Conservation (phyloP, 2,888 invertebrate species). For the Branchipolynoe longqiensis region DNA sequence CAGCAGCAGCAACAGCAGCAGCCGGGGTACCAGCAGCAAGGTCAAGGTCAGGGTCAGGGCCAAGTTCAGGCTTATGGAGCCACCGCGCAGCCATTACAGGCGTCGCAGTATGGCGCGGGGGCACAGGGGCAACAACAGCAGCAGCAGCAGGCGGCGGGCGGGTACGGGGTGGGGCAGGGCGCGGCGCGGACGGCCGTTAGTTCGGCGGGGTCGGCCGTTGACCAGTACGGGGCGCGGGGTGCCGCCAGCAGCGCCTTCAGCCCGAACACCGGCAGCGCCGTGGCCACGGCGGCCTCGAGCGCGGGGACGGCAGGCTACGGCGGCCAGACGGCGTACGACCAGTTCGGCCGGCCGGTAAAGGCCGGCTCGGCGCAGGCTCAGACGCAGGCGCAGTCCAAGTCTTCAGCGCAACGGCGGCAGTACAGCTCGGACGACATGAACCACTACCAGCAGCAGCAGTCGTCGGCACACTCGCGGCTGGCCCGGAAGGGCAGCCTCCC, state of each 20-base stretch:
- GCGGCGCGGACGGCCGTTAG: neutral
- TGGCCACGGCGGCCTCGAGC: neutral
- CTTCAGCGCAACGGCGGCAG: neutral
- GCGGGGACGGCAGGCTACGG: neutral
- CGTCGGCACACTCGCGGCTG: neutral
- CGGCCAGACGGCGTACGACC: conserved; percentile 5
- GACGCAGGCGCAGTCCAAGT: neutral
- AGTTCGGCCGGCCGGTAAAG: conserved; percentile 19
- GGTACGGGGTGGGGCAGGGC: neutral
- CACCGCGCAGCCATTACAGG: too few relatives aligned
- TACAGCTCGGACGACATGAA: neutral
- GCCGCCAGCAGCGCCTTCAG: conserved; percentile 33
- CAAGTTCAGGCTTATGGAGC: neutral
- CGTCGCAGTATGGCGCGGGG: too few relatives aligned
- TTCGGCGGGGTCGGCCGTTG: neutral
- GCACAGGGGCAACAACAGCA: too few relatives aligned
- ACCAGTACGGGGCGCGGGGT: neutral
- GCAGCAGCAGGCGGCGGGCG: neutral
- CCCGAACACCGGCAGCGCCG: neutral
- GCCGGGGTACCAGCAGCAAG: neutral
- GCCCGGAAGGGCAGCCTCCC: conserved; percentile 39
- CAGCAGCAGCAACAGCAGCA: conserved; percentile 33
- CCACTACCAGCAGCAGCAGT: conserved; percentile 10
- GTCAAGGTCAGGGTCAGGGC: neutral
- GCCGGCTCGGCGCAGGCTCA: neutral